A percentile compares a stretch with the other conserved stretches of the same genome.
Evolutionary conservation across 2,113 vertebrate genomes (phyloP).

Genomic region (Pelodiscus sinensis): DNA sequence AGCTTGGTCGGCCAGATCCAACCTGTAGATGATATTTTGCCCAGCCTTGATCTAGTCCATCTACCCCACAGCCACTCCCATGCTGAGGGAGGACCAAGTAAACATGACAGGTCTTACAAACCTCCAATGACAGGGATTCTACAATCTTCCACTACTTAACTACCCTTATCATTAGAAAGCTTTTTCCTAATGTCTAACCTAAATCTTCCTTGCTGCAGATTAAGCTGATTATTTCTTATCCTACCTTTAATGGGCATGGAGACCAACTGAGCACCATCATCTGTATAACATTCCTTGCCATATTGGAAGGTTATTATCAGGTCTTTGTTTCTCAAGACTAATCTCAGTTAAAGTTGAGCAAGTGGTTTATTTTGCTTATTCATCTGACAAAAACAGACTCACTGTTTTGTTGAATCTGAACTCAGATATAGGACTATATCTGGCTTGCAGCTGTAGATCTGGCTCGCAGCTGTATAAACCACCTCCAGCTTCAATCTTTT

Average conservation of each 20-base stretch:
- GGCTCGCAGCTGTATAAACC: background rate
- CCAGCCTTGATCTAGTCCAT: background rate
- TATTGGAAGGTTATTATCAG: background rate
- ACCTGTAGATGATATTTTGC: no score
- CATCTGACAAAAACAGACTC: background rate
- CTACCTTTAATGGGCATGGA: background rate
- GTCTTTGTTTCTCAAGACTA: background rate
- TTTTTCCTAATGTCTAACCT: background rate
- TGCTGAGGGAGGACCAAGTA: background rate
- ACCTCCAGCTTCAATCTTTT: background rate
- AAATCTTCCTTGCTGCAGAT: background rate
- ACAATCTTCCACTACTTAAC: background rate
- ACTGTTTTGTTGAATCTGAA: background rate
- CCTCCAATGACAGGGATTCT: background rate
- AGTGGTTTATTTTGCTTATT: background rate
- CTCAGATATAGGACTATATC: accelerated
- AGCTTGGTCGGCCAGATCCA: no score
- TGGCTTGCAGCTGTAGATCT: background rate
- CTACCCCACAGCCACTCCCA: background rate
- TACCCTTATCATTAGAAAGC: background rate
- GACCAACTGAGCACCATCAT: background rate
- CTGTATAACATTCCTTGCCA: background rate
- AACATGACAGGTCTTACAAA: background rate
- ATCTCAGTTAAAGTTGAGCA: background rate
- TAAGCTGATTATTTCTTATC: background rate